phyloP scores from a whole-genome alignment of 2,888 invertebrate species.

The Taenaris catops region DNA sequence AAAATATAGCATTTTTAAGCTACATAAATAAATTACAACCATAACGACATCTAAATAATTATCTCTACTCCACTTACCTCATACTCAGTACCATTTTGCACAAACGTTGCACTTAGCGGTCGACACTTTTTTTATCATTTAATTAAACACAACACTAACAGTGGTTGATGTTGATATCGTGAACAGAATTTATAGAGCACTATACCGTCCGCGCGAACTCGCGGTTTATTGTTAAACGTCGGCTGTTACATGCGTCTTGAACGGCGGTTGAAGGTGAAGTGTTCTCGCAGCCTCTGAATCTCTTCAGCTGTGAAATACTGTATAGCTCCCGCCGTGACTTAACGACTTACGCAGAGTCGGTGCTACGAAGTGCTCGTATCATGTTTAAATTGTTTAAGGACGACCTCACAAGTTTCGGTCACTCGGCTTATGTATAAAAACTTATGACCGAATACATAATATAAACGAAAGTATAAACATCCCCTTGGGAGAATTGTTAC shows the following conservation, averaged over 20 bases:
- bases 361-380: too few species aligned
- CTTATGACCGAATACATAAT: too few species aligned
- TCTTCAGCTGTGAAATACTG: constrained; percentile 54
- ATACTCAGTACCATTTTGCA: constrained; percentile 66
- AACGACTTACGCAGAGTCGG: too few species aligned
- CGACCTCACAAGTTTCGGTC: too few species aligned
- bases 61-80: constrained; percentile 54
- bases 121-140: constrained; percentile 33
- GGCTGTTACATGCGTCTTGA: constrained; percentile 40
- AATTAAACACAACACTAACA: constrained; percentile 31
- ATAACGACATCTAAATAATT: too few species aligned
- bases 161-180: constrained; percentile 5
- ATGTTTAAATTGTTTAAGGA: too few species aligned
- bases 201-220: constrained; percentile 11
- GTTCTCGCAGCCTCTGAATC: constrained; percentile 48
- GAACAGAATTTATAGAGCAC: constrained; percentile 14
- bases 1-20: too few species aligned
- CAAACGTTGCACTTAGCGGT: constrained; percentile 32
- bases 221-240: constrained; percentile 9
- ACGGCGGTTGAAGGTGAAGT: constrained; percentile 47
- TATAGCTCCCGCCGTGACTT: constrained; percentile 30
- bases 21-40: too few species aligned
- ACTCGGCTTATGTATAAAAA: too few species aligned
- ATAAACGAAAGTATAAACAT: too few species aligned
- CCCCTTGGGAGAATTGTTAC: too few species aligned